Percentiles rank a stretch among this genome's conserved stretches.
Evolutionary conservation across 2,797 vertebrate species (phyloP).

Genomic region (Rousettus madagascariensis): DNA sequence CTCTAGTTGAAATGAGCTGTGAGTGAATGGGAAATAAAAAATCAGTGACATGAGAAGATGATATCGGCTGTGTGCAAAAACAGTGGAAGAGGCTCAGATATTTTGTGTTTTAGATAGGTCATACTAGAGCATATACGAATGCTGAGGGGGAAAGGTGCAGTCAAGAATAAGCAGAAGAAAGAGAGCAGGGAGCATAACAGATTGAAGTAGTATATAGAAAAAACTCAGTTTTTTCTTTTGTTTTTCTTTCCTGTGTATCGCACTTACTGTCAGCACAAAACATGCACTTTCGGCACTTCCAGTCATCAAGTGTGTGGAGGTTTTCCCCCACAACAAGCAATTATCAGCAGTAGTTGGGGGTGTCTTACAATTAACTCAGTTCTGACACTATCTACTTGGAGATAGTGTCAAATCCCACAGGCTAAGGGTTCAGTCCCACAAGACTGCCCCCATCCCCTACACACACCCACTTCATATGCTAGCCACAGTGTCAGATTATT

Average conservation of each 20-base stretch:
- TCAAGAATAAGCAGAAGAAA: not conserved
- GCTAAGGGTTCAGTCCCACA: not conserved
- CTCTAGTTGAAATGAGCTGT: not conserved
- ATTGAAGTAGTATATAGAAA: not conserved
- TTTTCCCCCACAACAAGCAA: not conserved
- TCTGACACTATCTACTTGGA: not conserved
- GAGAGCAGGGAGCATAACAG: not conserved
- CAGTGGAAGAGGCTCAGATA: not conserved
- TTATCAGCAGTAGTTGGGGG: not conserved
- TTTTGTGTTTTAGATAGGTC: not conserved
- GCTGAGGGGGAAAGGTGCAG: not conserved
- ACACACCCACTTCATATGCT: not conserved
- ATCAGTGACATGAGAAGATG: not conserved
- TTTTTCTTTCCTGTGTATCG: not conserved
- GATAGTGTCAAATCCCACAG: not conserved
- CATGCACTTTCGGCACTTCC: not conserved
- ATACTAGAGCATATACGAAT: rapidly evolving
- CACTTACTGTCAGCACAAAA: not conserved
- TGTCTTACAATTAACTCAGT: not conserved
- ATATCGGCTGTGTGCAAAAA: not conserved
- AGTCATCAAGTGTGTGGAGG: not conserved
- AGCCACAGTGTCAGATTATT: not conserved
- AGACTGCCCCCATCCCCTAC: not conserved
- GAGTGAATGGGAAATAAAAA: not conserved
- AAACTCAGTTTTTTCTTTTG: not conserved